These are phyloP conservation scores for Cuniculus paca DNA, from an alignment of 2,797 vertebrate species.

Conservation along the genomic window DNA sequence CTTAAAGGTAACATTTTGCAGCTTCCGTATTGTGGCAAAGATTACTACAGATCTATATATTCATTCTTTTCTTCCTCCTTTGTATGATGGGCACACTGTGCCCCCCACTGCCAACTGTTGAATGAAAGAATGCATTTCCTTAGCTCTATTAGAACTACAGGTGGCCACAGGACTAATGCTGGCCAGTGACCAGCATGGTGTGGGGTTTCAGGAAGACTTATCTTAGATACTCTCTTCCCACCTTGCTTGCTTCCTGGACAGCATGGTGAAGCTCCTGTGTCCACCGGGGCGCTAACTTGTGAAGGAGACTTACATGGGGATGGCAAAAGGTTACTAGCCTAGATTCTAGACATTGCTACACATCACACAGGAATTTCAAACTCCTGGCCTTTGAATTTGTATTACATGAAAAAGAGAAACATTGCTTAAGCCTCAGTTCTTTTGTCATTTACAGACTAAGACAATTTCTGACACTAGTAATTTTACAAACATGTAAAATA, in stretches of 20 bases:
- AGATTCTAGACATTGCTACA: background rate
- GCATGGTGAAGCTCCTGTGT: too few species aligned
- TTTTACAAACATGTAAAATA: conserved; percentile 51
- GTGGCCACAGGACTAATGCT: background rate
- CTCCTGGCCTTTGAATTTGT: background rate
- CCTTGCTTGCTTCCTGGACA: background rate
- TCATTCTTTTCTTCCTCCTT: background rate
- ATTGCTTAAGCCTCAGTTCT: background rate
- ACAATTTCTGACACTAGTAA: background rate
- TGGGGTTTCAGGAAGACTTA: background rate
- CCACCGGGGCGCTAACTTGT: background rate
- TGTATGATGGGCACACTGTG: background rate
- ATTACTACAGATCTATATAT: background rate
- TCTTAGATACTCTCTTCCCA: background rate
- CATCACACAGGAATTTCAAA: background rate
- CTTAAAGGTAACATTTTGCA: background rate
- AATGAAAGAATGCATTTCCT: background rate
- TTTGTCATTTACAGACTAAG: background rate
- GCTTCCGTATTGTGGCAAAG: background rate
- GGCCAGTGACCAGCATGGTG: background rate
- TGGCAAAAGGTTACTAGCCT: background rate
- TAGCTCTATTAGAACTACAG: background rate
- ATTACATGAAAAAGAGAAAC: background rate
- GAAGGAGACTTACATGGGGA: background rate
- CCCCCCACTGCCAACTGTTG: background rate